These are phyloP conservation scores for Trissonchulus latispiculum DNA, from an alignment of 2,888 invertebrate species.

Conservation along the genomic window DNA sequence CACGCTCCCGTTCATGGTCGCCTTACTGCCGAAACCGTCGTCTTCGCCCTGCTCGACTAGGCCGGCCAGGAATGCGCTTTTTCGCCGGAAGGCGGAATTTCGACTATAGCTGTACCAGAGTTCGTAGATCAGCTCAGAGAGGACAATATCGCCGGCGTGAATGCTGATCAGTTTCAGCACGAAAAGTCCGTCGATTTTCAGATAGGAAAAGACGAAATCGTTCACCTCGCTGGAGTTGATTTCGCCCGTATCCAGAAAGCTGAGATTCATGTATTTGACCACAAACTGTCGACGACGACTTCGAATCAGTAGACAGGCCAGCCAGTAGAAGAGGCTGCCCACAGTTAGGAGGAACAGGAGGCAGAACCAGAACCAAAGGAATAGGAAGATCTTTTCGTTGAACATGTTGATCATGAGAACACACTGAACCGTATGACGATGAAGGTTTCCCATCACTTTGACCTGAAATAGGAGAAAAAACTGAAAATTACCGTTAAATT, in stretches of 20 bases:
- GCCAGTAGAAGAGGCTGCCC: background rate
- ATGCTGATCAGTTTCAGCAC: constrained; percentile 2
- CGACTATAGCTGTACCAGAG: background rate
- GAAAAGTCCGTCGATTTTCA: background rate
- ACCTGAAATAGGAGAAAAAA: background rate
- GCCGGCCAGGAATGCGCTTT: background rate
- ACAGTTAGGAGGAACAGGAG: background rate
- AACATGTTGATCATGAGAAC: constrained; percentile 12
- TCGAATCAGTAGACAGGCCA: background rate
- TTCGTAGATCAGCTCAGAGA: background rate
- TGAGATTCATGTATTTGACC: background rate
- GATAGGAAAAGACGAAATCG: background rate
- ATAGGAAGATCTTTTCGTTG: background rate
- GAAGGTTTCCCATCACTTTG: constrained; percentile 4
- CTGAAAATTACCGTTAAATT: too few species aligned
- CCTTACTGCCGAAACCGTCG: background rate
- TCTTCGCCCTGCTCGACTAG: background rate
- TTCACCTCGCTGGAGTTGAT: background rate
- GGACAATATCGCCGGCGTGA: constrained; percentile 11
- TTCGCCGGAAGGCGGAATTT: background rate
- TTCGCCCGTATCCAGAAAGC: background rate
- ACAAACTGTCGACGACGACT: background rate
- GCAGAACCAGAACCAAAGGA: constrained; percentile 7
- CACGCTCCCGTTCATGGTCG: background rate
- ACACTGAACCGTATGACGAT: constrained; percentile 10